Conservation (phyloP, 2,797 vertebrate genomes). For the Eutrigla gurnardus region DNA sequence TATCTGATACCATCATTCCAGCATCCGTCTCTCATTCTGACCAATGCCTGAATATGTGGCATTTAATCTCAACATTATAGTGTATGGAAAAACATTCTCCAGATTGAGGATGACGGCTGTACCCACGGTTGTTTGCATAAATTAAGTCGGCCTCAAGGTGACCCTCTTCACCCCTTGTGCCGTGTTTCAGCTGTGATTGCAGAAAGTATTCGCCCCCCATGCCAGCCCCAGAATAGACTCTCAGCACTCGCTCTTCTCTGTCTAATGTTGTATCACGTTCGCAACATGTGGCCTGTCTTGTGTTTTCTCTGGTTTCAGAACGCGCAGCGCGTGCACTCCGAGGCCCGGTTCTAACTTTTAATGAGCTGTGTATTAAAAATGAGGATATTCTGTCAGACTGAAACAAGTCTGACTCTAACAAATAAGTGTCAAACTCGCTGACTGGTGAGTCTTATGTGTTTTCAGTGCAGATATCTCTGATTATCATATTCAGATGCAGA, state of each 20-base stretch:
- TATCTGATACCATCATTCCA: neutral
- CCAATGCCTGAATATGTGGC: too few species aligned
- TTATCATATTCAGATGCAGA: neutral
- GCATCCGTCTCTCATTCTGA: neutral
- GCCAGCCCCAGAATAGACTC: slow-evolving; percentile 68
- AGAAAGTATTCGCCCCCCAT: slow-evolving; percentile 50
- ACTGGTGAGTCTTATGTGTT: neutral
- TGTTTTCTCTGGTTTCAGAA: slow-evolving; percentile 41
- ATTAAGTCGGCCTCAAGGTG: slow-evolving; percentile 47
- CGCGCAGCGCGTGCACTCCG: neutral
- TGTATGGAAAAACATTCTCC: neutral
- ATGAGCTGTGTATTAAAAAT: neutral
- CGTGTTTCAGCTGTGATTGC: slow-evolving; percentile 42
- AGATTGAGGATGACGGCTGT: neutral
- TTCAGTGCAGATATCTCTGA: neutral
- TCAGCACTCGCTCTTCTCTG: slow-evolving; percentile 33
- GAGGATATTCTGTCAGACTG: neutral
- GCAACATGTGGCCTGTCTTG: slow-evolving; percentile 25
- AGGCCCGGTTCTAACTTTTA: neutral
- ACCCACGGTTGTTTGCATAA: neutral
- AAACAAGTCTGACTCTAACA: neutral
- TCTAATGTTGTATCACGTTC: slow-evolving; percentile 47
- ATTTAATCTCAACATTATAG: neutral
- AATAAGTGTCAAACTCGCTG: neutral
- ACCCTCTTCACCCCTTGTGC: slow-evolving; percentile 39